Percentiles rank a stretch among this genome's conserved stretches.
Evolutionary conservation across 2,113 vertebrate species (phyloP).

Genomic region (Microcebus griseorufus): DNA sequence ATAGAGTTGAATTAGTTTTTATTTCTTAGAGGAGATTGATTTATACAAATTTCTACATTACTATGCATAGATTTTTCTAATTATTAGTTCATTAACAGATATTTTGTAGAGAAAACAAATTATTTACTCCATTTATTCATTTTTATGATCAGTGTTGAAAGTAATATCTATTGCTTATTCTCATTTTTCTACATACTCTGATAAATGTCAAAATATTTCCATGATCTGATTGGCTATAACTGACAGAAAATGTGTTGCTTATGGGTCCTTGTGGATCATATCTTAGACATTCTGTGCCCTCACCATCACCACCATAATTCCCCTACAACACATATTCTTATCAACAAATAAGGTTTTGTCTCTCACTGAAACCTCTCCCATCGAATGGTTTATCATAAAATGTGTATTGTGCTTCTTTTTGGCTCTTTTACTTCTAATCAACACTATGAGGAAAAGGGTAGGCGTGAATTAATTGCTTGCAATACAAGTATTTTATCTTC

Average conservation of each 20-base stretch:
- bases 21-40: neutral
- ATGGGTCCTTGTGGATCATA: rapidly evolving
- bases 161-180: neutral
- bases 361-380: neutral
- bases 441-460: neutral
- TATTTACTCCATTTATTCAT: neutral
- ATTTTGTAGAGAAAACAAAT: neutral
- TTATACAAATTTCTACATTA: neutral
- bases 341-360: neutral
- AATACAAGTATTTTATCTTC: neutral
- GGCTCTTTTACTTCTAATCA: neutral
- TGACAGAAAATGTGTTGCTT: neutral
- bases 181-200: neutral
- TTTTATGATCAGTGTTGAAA: neutral
- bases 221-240: neutral
- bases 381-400: neutral
- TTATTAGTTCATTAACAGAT: neutral
- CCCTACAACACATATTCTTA: neutral
- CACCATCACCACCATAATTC: neutral
- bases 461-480: neutral
- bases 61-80: neutral
- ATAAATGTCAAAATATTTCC: neutral
- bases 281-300: rapidly evolving
- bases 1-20: no score
- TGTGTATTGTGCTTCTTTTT: neutral